phyloP scores from a whole-genome alignment of 2,797 vertebrate species.

The Yasuhikotakia modesta region DNA sequence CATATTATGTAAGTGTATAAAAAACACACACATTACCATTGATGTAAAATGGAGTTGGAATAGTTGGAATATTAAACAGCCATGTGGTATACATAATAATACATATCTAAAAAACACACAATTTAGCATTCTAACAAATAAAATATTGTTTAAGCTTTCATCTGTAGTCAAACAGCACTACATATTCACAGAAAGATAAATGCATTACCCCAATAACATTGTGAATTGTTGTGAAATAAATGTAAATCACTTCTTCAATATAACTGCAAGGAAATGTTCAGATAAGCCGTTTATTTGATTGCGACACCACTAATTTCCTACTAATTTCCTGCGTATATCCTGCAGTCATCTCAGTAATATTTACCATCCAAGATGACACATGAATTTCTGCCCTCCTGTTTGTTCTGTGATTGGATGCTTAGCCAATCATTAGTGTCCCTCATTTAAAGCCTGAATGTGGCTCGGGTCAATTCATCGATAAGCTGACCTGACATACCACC shows the following conservation, averaged over 20 bases:
- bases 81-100: too few relatives aligned
- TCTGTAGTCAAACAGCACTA: too few relatives aligned
- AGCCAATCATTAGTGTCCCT: constrained; percentile 66
- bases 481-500: constrained; percentile 64
- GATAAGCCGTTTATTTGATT: constrained; percentile 42
- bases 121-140: too few relatives aligned
- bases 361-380: constrained; percentile 38
- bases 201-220: background rate
- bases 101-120: too few relatives aligned
- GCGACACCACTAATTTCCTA: constrained; percentile 1
- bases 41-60: too few relatives aligned
- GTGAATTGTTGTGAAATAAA: background rate
- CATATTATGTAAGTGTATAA: too few relatives aligned
- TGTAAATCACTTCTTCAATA: background rate
- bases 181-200: background rate
- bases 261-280: constrained; percentile 10
- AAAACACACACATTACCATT: too few relatives aligned
- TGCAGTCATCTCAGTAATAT: constrained; percentile 10
- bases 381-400: constrained; percentile 55
- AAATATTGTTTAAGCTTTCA: too few relatives aligned
- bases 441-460: constrained; percentile 66
- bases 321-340: constrained; percentile 4
- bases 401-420: constrained; percentile 61
- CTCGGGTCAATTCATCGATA: constrained; percentile 65
- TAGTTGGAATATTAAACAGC: too few relatives aligned